Evolutionary conservation across 1,140 invertebrate species (phyloP), one percentile per base, ranked within the genome.

Genomic region (Brachionus manjavacas): DNA sequence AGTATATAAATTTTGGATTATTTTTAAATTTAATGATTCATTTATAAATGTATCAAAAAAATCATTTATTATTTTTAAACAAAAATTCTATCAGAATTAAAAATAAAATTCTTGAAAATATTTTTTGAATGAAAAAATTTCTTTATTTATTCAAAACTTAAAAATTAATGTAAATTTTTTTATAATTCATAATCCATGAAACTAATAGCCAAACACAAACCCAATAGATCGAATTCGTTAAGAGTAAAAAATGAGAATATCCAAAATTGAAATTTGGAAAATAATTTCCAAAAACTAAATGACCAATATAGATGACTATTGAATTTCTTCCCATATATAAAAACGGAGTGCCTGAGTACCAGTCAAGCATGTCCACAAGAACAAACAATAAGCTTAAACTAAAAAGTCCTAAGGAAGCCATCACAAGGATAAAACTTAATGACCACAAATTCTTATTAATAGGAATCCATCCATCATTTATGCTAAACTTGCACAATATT

Each of bases 371-470:
- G 88, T 97, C 95, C 1, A 96, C 92, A 20, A 95, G 86, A 9
- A 94, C 88, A 88, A 95, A 96, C 84, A 94, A 92, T 31, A 92
- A 87, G 4, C 92, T 91, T 1, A 96, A 91, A 1, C 96, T 86
- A 1, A 93, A 87, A 85, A 94, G 92, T 3, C 93, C 94, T 85
- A 88, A 86, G 41, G 92, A 92, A 7, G 92, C 93, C 0, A 94
- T 94, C 0, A 94, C 92, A 23, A 95, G 89, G 0, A 95, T 93
- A 89, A 93, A 98, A 25, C 46, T 83, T 16, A 86, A 84, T 86
- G 88, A 91, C 95, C 95, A 97, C 20, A 98, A 89, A 87, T 94
- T 94, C 90, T 96, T 96, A 88, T 95, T 96, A 0, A 96, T 88
- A 12, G 95, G 95, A 85, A 96, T 94, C 3, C 92, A 90, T 11